Evolutionary conservation across 2,113 vertebrate species (phyloP).

Genomic region (Alligator sinensis): DNA sequence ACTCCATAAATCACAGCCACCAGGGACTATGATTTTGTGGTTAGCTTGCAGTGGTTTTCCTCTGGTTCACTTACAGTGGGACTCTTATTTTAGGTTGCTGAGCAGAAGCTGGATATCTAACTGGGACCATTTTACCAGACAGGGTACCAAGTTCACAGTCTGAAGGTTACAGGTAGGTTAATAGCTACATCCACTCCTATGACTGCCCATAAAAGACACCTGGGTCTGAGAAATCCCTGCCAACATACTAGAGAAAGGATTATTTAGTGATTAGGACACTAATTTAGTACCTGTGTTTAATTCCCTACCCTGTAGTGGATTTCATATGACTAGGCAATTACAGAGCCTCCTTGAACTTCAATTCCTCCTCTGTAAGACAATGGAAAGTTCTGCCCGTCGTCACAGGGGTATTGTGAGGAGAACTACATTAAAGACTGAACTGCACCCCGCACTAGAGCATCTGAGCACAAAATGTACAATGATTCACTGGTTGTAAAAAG

Average conservation of each 20-base stretch:
- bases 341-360: conserved; percentile 22
- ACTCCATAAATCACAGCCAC: conserved; percentile 27
- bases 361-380: neutral
- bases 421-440: neutral
- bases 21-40: neutral
- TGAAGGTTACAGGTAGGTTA: neutral
- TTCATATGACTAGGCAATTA: conserved; percentile 11
- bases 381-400: neutral
- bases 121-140: neutral
- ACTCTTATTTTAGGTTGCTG: neutral
- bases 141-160: neutral
- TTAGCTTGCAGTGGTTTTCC: neutral
- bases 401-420: neutral
- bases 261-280: neutral
- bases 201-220: neutral
- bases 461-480: conserved; percentile 19
- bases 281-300: neutral
- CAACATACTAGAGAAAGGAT: neutral
- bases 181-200: neutral
- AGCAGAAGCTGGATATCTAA: neutral
- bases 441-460: neutral
- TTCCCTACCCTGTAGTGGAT: conserved; percentile 31
- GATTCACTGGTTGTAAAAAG: neutral
- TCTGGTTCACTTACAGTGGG: neutral
- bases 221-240: neutral